Conservation (phyloP, 2,113 vertebrate species). For the Pampusana beccarii region DNA sequence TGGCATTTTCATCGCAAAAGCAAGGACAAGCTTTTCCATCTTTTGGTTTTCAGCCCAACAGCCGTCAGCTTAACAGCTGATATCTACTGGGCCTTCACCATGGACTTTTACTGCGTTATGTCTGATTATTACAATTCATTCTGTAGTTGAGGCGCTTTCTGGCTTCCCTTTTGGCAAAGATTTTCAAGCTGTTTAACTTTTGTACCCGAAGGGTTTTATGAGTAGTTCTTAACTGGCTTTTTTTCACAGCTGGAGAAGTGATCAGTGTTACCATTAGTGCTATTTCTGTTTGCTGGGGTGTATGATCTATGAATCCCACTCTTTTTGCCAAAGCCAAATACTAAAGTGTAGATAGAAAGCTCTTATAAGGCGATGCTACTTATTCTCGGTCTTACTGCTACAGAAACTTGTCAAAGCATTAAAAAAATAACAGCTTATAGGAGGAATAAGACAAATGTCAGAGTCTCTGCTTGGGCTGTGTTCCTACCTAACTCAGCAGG, state of each 20-base stretch:
- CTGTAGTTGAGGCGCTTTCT: not conserved
- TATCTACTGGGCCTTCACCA: not conserved
- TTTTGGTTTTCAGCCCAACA: not conserved
- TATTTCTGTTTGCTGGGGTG: not conserved
- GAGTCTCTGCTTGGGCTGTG: not conserved
- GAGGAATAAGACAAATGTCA: not conserved
- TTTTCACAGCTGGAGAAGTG: not conserved
- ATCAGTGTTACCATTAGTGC: not conserved
- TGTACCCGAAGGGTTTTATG: not conserved
- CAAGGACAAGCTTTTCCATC: not conserved
- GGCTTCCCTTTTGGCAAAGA: not conserved
- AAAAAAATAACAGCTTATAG: not conserved
- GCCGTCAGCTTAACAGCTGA: not conserved
- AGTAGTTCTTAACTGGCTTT: not conserved
- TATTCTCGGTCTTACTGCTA: not conserved
- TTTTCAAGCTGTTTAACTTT: not conserved
- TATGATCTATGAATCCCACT: not conserved
- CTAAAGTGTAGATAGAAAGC: not conserved
- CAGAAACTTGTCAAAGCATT: not conserved
- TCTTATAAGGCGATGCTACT: not conserved
- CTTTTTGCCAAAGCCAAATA: constrained; percentile 31
- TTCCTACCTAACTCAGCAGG: not conserved
- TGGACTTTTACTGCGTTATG: fast-evolving
- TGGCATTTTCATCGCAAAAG: not conserved
- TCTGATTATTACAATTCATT: not conserved